phyloP scores from a whole-genome alignment of 1,140 invertebrate genomes.

The Panulirus ornatus region DNA sequence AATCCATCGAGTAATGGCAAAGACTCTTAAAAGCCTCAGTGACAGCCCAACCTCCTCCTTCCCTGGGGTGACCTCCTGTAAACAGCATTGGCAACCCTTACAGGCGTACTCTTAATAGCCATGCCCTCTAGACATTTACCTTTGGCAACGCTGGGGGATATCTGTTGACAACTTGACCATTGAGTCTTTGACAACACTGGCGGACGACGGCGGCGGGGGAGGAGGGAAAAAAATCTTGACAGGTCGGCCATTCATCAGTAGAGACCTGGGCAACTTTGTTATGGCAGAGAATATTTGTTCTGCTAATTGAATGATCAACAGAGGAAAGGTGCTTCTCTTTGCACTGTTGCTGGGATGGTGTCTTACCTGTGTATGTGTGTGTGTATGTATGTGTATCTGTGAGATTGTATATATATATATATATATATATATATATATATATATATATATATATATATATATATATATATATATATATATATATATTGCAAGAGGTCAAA shows the following conservation, averaged over 20 bases:
- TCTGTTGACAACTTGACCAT: constrained; percentile 29
- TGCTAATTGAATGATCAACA: constrained; percentile 73
- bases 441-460: constrained; percentile 13
- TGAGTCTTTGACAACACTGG: constrained; percentile 49
- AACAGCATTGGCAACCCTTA: constrained; percentile 9
- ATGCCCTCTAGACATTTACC: neutral
- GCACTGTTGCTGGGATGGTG: constrained; percentile 25
- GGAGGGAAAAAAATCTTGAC: constrained; percentile 48
- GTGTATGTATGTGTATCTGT: constrained; percentile 1
- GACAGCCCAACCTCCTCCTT: constrained; percentile 7
- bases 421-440: neutral
- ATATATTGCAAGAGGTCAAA: too few relatives aligned
- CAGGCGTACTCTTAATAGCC: neutral
- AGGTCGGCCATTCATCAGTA: constrained; percentile 65
- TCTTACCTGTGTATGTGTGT: constrained; percentile 1
- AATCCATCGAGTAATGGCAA: constrained; percentile 18
- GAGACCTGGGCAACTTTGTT: constrained; percentile 64
- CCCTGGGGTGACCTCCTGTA: neutral
- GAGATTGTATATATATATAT: neutral
- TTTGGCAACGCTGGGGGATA: neutral
- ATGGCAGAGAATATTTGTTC: constrained; percentile 68
- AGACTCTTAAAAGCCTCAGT: constrained; percentile 49
- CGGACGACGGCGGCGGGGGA: too few relatives aligned
- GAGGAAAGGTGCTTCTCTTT: constrained; percentile 69
- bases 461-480: constrained; percentile 15